Percentiles rank a stretch among this genome's conserved stretches.
Conservation (phyloP, 2,113 vertebrate genomes). For the Anhinga anhinga region DNA sequence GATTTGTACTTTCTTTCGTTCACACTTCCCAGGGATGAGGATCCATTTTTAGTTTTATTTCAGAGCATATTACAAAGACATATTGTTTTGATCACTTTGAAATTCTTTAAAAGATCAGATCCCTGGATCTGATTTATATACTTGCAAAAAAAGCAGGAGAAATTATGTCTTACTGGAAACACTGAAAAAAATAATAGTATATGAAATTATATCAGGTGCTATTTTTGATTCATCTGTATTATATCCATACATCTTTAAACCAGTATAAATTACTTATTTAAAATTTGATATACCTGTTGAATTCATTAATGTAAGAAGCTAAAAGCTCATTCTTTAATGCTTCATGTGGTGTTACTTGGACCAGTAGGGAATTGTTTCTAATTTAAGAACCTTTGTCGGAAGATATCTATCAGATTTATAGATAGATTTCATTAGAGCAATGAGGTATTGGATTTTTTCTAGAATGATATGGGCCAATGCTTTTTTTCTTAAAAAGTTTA, state of each 20-base stretch:
- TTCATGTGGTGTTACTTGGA: background rate
- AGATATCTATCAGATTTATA: background rate
- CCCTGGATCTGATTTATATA: no score
- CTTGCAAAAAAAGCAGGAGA: rapidly evolving
- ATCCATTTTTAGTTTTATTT: background rate
- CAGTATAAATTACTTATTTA: background rate
- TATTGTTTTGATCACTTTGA: background rate
- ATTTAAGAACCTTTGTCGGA: background rate
- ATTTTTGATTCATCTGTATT: background rate
- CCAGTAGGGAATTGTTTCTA: background rate
- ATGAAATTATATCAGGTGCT: background rate
- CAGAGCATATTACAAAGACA: background rate
- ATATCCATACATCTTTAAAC: background rate
- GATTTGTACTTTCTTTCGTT: background rate
- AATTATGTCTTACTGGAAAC: background rate
- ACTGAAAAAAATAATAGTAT: background rate
- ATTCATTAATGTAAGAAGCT: background rate
- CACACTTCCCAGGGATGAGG: background rate
- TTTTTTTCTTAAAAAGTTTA: background rate
- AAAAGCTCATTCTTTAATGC: background rate
- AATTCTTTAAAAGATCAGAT: background rate
- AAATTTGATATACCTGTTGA: background rate
- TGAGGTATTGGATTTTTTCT: background rate
- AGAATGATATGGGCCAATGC: background rate
- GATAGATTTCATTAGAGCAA: background rate